A percentile compares a stretch with the other conserved stretches of the same genome.
These are phyloP conservation scores for Eupithecia centaureata DNA, from an alignment of 2,888 invertebrate genomes.

Conservation along the genomic window DNA sequence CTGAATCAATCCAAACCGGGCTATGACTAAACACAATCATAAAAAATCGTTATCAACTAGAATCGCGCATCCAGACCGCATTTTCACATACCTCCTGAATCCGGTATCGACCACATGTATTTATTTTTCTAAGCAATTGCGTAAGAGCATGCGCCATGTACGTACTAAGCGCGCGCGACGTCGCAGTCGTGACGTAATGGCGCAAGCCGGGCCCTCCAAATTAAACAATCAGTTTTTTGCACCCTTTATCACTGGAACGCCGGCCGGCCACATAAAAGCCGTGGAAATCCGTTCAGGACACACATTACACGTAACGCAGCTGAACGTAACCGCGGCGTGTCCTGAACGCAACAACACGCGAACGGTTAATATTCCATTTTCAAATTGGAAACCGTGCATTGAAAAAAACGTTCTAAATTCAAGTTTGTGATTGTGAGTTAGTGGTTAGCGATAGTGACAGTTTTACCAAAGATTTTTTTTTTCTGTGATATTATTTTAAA, in stretches of 20 bases:
- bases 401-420: slow-evolving; percentile 19
- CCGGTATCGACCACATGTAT: slow-evolving; percentile 76
- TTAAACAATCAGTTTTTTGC: slow-evolving; percentile 81
- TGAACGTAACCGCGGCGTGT: slow-evolving; percentile 72
- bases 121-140: slow-evolving; percentile 77
- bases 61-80: slow-evolving; percentile 43
- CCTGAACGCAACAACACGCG: slow-evolving; percentile 58
- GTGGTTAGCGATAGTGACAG: slow-evolving; percentile 44
- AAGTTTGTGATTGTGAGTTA: slow-evolving; percentile 58
- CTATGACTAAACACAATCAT: slow-evolving; percentile 25
- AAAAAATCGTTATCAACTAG: slow-evolving; percentile 35
- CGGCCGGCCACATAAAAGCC: slow-evolving; percentile 76
- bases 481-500: slow-evolving; percentile 70
- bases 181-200: slow-evolving; percentile 74
- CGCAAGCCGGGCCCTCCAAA: slow-evolving; percentile 67
- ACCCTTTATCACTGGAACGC: slow-evolving; percentile 78
- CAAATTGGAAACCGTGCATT: slow-evolving; percentile 41
- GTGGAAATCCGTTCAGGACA: slow-evolving; percentile 80
- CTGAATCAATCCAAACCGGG: slow-evolving; percentile 21
- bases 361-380: slow-evolving; percentile 50
- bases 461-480: slow-evolving; percentile 53
- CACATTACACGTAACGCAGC: slow-evolving; percentile 78
- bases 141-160: slow-evolving; percentile 73
- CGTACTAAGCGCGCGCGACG: slow-evolving; percentile 70
- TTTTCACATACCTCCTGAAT: slow-evolving; percentile 75